Base-by-base conservation (phyloP, 1,140 invertebrate genomes). In the Ostrea denselamellosa region DNA sequence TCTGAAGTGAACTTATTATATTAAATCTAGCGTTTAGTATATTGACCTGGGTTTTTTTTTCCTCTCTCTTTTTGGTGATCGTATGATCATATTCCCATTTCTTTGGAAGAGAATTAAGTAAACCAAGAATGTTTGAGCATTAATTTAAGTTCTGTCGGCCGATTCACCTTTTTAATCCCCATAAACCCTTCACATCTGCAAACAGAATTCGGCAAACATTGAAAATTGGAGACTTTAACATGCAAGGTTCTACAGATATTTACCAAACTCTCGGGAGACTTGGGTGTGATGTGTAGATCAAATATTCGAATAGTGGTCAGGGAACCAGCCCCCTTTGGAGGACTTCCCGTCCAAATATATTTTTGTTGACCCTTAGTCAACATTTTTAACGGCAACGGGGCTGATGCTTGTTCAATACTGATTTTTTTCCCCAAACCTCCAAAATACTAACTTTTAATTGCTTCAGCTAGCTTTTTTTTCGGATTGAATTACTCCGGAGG, bases 311-410 rank as follows among this genome's bases (percentile, higher is more conserved):
- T 71, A 8, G 68, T 25, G 25, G 68, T 77, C 28, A 8, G 68
- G 68, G 68, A 25, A 14, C 9, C 28, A 34, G 28, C 22, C 19
- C 68, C 68, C 28, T 14, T 34, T 34, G 68, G 25, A 25, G 68
- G 4, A 77, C 68, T 28, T 14, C 68, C 68, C 68, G 12, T 77
- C 68, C 25, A 77, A 77, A 77, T 22, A 62, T 62, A 28, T 22
- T 77, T 34, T 77, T 77, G 68, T 77, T 77, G 68, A 77, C 68
- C 25, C 68, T 12, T 8, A 28, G 68, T 77, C 25, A 77, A 77
- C 14, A 77, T 5, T 77, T 77, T 77, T 77, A 77, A 34, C 68
- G 14, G 5, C 25, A 12, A 0, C 9, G 25, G 25, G 68, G 17
- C 68, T 14, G 68, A 34, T 77, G 22, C 68, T 77, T 77, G 25